Base-by-base conservation (phyloP, 2,888 invertebrate genomes). In the Oligia strigilis region DNA sequence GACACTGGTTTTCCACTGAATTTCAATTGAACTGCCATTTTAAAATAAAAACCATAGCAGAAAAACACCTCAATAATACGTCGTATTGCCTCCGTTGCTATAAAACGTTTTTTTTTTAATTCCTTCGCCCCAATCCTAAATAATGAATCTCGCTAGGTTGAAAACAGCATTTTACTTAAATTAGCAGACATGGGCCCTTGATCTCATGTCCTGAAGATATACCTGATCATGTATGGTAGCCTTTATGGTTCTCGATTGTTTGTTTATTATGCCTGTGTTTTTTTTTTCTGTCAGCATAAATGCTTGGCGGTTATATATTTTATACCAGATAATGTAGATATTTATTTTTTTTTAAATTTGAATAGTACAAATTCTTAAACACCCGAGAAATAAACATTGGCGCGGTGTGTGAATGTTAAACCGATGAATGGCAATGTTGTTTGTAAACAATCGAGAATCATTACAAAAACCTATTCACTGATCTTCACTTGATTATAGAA, bases 361-460 rank as follows among this genome's bases (percentile, higher is more conserved):
- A 52, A 64, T 43, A 72, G n/a, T 67, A 46, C 29, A 72, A 70
- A 84, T 71, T 75, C 70, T 67, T 52, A 69, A 72, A 65, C 65
- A 40, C 23, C 65, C 5, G 65, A 23, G 23, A 13, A 11, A 65
- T 65, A 23, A 40, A 81, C 83, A 58, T 73, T 55, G 36, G n/a
- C 67, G 62, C 64, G 2, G 5, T 60, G 19, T 86, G 60, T 75
- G 67, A 65, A 74, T 76, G 70, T 76, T 9, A 52, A 52, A 72
- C 64, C n/a, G n/a, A 73, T 77, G 72, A 84, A 87, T 71, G 62
- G 75, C 70, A 73, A 73, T 72, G 73, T 78, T 88, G 66, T 81
- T 89, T 74, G 70, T 81, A 87, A 88, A 89, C 85, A 89, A 79
- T 86, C 81, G 85, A 87, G 90, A 90, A 90, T 80, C 86, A 83